Conservation (phyloP, 2,113 vertebrate species). For the Marmota flaviventris region DNA sequence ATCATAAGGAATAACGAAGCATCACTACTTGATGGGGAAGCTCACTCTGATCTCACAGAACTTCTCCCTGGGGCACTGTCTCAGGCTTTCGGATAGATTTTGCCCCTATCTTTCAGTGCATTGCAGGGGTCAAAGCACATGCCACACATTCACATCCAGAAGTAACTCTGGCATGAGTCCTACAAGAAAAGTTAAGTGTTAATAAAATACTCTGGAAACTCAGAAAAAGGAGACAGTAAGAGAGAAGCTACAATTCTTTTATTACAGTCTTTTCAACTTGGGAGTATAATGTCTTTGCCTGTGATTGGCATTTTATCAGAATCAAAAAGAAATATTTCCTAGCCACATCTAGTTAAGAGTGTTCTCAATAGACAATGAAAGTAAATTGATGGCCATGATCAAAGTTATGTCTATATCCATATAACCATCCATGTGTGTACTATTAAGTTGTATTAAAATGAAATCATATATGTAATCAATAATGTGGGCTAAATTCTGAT, state of each 20-base stretch:
- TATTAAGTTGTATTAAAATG: slow-evolving; percentile 13
- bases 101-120: not conserved
- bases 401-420: not conserved
- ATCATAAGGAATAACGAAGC: not conserved
- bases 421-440: not conserved
- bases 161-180: not conserved
- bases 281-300: not conserved
- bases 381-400: not conserved
- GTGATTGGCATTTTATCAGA: not conserved
- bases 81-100: not conserved
- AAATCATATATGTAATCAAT: not conserved
- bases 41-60: not conserved
- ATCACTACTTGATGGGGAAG: not conserved
- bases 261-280: not conserved
- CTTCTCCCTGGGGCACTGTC: not conserved
- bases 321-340: not conserved
- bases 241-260: not conserved
- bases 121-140: not conserved
- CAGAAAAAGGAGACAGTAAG: not conserved
- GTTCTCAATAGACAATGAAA: not conserved
- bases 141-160: not conserved
- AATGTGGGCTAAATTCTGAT: not conserved
- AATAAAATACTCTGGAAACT: not conserved
- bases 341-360: not conserved
- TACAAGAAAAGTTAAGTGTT: not conserved